Conservation (phyloP, 1,140 invertebrate species). For the Myzus persicae region DNA sequence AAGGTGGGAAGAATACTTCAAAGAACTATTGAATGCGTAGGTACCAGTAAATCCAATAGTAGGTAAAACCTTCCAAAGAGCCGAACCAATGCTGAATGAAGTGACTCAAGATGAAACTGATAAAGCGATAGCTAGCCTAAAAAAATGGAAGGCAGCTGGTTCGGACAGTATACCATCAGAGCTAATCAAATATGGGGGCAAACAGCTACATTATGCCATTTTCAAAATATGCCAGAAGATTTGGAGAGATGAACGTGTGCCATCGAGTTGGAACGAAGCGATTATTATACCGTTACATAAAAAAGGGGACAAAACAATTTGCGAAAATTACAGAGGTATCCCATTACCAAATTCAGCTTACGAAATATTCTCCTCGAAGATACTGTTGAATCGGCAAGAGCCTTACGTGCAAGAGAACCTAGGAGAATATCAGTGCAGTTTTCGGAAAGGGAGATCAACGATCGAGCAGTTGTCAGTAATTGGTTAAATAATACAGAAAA, state of each 20-base stretch:
- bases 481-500: neutral
- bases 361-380: neutral
- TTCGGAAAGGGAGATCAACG: conserved; percentile 16
- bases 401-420: neutral
- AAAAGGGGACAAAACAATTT: conserved; percentile 61
- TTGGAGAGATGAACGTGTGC: conserved; percentile 60
- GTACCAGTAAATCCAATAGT: neutral
- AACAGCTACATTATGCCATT: conserved; percentile 12
- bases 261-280: conserved; percentile 60
- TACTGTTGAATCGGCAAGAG: neutral
- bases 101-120: conserved; percentile 1
- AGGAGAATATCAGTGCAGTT: neutral
- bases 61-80: neutral
- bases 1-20: conserved; percentile 14
- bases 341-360: conserved; percentile 59
- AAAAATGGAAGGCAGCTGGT: conserved; percentile 26
- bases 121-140: conserved; percentile 28
- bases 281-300: conserved; percentile 61
- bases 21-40: conserved; percentile 17
- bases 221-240: conserved; percentile 9
- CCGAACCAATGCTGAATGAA: conserved; percentile 16
- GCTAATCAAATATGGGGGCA: conserved; percentile 1
- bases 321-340: conserved; percentile 62
- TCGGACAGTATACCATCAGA: neutral
- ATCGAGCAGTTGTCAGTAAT: neutral